Evolutionary conservation across 2,888 invertebrate species (phyloP), one percentile per base, ranked within the genome.

Genomic region (Drosophila acutilabella): DNA sequence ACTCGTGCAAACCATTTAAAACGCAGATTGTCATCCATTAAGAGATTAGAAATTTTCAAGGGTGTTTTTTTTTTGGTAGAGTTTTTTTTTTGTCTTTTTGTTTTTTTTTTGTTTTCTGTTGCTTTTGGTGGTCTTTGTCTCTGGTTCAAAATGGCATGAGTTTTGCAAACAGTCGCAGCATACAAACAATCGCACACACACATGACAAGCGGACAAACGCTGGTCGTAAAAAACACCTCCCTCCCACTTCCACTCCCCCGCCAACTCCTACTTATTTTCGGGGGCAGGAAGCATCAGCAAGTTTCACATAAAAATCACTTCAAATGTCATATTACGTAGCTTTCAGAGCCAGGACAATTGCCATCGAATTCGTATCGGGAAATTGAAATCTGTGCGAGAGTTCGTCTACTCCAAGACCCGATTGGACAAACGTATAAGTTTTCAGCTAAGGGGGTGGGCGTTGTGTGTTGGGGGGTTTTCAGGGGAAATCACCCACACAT

Each of bases 21-120:
- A 88, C 90, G 89, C 90, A 85, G 84, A 85, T 89, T 85, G 84
- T 87, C 84, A 88, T 85, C 84, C 84, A 85, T 89, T 85, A 85
- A 85, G 89, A 85, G 90, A 85, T 85, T 85, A 85, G 89, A 85
- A 89, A 71, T 89, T 84, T 85, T 87, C 86, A 88, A 89, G 84
- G 89, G 81, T 77, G 65, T 77, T 81, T 89, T 81, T 61, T 47
- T 41, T 52, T 41, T 10, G 11, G 1, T 16, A 16, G 23, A 5
- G 54, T 20, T 51, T 58, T 57, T 61, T 68, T 70, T 64, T 66
- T 20, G 18, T 3, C 3, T 20, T 20, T 20, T 20, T n/a, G n/a
- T n/a, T 2, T 3, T 20, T 61, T 38, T 59, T 65, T 59, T 40
- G 14, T 57, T 10, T 53, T 64, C 51, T 59, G 51, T 54, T 61